A percentile compares a stretch with the other conserved stretches of the same genome.
Conservation (phyloP, 2,113 vertebrate species). For the Platysternon megacephalum region DNA sequence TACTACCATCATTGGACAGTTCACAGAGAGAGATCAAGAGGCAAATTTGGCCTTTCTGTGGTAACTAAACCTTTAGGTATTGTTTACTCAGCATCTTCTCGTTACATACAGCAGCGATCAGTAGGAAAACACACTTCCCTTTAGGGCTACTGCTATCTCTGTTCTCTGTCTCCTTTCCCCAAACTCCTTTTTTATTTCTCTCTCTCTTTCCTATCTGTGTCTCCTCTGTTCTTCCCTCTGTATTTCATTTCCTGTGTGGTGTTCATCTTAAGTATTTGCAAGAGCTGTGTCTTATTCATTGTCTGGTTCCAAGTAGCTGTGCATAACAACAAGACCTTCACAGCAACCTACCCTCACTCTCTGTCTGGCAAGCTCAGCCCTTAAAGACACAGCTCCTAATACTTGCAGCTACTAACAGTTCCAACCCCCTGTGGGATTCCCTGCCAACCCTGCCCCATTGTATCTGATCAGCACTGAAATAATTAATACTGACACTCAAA, state of each 20-base stretch:
- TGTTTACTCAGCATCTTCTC: background rate
- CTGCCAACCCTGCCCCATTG: background rate
- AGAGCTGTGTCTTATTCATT: background rate
- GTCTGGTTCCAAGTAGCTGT: background rate
- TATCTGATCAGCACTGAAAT: background rate
- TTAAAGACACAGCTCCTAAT: background rate
- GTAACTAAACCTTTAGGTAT: accelerated
- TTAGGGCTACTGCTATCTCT: background rate
- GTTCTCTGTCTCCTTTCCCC: background rate
- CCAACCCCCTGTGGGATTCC: background rate
- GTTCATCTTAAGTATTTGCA: background rate
- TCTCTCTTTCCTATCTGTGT: background rate
- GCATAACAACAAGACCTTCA: background rate
- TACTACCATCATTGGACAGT: background rate
- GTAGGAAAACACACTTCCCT: background rate
- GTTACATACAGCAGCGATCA: background rate
- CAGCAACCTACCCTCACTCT: background rate
- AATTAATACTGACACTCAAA: background rate
- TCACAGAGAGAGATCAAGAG: background rate
- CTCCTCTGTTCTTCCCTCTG: background rate
- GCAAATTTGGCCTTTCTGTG: background rate
- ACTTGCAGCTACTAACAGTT: background rate
- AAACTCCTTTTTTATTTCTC: background rate
- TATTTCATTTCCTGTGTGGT: background rate
- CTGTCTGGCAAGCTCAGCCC: background rate